Evolutionary conservation across 2,113 vertebrate species (phyloP).

Genomic region (Xerus inauris): DNA sequence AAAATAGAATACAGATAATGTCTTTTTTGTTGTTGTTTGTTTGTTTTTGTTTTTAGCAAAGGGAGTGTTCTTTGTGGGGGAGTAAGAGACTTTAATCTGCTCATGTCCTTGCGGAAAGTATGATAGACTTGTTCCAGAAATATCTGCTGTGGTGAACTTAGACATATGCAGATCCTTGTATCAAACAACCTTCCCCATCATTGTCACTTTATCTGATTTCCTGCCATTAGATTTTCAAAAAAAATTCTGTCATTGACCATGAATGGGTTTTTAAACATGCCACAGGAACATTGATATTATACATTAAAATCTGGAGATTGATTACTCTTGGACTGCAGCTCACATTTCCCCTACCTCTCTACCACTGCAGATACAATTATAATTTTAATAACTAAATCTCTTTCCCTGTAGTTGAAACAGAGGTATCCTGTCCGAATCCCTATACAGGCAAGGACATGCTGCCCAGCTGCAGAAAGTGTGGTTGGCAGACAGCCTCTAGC

Average conservation of each 20-base stretch:
- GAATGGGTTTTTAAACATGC: neutral
- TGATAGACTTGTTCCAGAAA: neutral
- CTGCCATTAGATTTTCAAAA: neutral
- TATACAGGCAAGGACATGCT: neutral
- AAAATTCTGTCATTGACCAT: neutral
- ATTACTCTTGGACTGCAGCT: neutral
- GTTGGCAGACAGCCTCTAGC: neutral
- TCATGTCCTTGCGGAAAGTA: constrained; percentile 19
- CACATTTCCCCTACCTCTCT: neutral
- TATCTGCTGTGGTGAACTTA: constrained; percentile 24
- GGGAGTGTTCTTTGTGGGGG: neutral
- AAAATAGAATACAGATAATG: neutral
- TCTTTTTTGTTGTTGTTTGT: neutral
- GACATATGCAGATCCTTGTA: neutral
- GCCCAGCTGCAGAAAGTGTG: neutral
- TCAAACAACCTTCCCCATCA: neutral
- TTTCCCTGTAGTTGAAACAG: neutral
- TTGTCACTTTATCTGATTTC: constrained; percentile 20
- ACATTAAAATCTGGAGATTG: neutral
- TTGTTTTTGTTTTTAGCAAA: neutral
- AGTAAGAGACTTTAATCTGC: neutral
- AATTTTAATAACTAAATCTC: neutral
- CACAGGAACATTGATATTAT: neutral
- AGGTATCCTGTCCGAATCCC: neutral
- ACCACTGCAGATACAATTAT: neutral